Percentiles rank a stretch among this genome's conserved stretches.
phyloP scores from a whole-genome alignment of 64 coral and sea anemone genomes.

The Montipora capricornis region DNA sequence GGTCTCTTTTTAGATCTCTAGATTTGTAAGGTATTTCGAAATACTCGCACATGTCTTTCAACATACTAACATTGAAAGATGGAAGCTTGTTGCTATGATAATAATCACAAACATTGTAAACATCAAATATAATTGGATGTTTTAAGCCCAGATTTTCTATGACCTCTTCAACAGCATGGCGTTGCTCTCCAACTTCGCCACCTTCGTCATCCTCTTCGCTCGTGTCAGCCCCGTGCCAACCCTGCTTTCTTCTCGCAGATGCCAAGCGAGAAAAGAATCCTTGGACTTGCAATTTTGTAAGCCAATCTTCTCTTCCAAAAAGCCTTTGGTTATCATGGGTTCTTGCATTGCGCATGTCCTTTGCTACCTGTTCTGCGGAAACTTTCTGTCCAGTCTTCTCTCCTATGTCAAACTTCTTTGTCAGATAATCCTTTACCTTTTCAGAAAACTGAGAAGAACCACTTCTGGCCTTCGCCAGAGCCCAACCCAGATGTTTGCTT shows the following conservation, averaged over 20 bases:
- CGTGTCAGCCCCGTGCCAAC: background rate
- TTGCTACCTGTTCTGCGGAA: constrained; percentile 35
- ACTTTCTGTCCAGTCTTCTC: constrained; percentile 61
- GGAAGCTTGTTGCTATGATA: constrained; percentile 28
- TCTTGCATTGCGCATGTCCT: constrained; percentile 63
- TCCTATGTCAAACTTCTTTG: constrained; percentile 61
- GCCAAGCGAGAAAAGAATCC: constrained; percentile 62
- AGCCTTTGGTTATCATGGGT: constrained; percentile 21
- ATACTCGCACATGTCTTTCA: constrained; percentile 47
- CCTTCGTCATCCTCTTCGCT: constrained; percentile 25
- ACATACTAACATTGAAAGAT: constrained; percentile 53
- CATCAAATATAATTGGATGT: constrained; percentile 51
- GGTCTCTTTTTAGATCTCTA: constrained; percentile 64
- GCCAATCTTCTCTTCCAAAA: constrained; percentile 65
- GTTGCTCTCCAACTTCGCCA: background rate
- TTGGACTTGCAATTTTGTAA: constrained; percentile 60
- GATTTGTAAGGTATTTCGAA: constrained; percentile 73
- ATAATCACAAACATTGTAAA: constrained; percentile 66
- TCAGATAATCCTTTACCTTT: constrained; percentile 64
- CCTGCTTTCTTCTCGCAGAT: constrained; percentile 57
- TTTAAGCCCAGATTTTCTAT: constrained; percentile 21
- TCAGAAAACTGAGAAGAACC: constrained; percentile 53
- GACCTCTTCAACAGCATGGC: constrained; percentile 17
- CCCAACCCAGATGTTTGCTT: constrained; percentile 50
- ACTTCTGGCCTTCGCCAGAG: constrained; percentile 43